A percentile compares a stretch with the other conserved stretches of the same genome.
Conservation (phyloP, 2,888 invertebrate genomes). For the Sphecodes monilicornis region DNA sequence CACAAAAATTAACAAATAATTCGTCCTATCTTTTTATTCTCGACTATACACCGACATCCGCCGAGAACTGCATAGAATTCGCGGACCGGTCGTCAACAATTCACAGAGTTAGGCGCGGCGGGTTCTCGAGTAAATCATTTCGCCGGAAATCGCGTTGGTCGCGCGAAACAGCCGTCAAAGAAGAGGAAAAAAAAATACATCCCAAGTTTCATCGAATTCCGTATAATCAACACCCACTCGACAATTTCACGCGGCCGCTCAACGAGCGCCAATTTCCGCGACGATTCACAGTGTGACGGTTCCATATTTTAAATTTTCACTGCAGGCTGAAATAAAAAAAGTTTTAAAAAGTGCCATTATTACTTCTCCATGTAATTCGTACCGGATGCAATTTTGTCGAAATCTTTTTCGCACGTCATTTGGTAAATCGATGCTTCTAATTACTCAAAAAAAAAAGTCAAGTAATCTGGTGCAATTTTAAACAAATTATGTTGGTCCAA, state of each 20-base stretch:
- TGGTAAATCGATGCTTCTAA: no score
- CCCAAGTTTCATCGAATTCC: constrained; percentile 1
- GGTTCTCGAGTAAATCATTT: not conserved
- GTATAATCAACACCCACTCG: not conserved
- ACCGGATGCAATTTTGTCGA: no score
- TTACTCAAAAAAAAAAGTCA: no score
- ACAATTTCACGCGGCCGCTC: constrained; percentile 6
- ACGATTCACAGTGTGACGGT: no score
- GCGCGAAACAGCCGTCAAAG: not conserved
- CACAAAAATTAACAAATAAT: not conserved
- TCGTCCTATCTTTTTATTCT: not conserved
- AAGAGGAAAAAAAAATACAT: not conserved
- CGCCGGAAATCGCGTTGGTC: not conserved
- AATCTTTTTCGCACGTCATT: no score
- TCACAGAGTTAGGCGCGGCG: not conserved
- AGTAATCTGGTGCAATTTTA: no score
- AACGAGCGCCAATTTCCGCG: constrained; percentile 3
- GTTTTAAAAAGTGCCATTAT: no score
- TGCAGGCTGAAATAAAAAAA: no score
- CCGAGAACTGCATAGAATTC: not conserved
- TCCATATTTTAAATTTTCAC: no score
- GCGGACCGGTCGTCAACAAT: not conserved
- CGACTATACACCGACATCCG: not conserved
- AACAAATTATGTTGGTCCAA: no score
- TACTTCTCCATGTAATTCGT: no score